Evolutionary conservation across 2,888 invertebrate species (phyloP).

Genomic region (Bursaphelenchus okinawaensis): DNA sequence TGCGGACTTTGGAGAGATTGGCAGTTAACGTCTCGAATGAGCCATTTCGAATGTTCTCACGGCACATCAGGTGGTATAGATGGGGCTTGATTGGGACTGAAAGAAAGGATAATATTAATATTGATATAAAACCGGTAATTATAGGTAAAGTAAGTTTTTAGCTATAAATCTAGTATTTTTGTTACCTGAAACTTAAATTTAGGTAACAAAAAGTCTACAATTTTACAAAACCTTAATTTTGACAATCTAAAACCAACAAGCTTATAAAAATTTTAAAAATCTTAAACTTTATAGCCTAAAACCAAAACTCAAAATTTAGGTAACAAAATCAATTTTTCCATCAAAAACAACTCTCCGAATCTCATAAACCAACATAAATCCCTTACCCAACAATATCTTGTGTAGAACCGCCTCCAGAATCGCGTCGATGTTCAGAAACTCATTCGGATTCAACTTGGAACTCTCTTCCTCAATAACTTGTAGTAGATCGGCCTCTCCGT

Average conservation of each 20-base stretch:
- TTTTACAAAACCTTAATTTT: background rate
- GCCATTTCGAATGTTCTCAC: slow-evolving; percentile 58
- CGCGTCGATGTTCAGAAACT: slow-evolving; percentile 88
- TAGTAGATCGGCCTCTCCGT: slow-evolving; percentile 83
- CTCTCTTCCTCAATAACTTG: slow-evolving; percentile 81
- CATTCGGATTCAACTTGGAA: slow-evolving; percentile 76
- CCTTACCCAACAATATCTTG: slow-evolving; percentile 71
- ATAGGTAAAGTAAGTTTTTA: background rate
- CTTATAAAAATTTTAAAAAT: background rate
- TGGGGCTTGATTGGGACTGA: slow-evolving; percentile 57
- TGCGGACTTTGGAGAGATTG: slow-evolving; percentile 60
- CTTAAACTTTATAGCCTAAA: too few species aligned
- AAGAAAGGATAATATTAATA: too few species aligned
- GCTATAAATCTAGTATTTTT: background rate
- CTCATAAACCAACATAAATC: background rate
- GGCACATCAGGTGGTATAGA: slow-evolving; percentile 58
- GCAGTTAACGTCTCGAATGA: slow-evolving; percentile 57
- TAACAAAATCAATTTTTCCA: background rate
- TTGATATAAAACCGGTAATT: background rate
- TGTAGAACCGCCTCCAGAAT: slow-evolving; percentile 91
- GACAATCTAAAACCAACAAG: too few species aligned
- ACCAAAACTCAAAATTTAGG: too few species aligned
- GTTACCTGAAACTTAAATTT: background rate
- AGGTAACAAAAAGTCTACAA: too few species aligned
- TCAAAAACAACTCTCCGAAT: background rate